Evolutionary conservation across 1,140 invertebrate species (phyloP).

Genomic region (Lordiphosa collinella): DNA sequence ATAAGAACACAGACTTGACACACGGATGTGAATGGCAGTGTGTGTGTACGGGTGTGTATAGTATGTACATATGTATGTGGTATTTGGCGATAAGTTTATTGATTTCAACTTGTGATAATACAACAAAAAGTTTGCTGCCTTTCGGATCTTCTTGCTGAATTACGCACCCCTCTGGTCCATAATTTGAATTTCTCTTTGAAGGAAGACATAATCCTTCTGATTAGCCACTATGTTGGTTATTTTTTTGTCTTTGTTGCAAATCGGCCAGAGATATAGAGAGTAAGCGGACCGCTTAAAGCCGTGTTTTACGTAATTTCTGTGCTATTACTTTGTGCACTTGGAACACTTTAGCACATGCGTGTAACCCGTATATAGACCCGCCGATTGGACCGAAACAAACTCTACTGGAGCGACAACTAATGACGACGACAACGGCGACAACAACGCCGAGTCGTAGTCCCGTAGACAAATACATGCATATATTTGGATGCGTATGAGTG

Average conservation of each 20-base stretch:
- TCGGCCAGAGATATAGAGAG: no score
- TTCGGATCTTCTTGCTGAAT: slow-evolving; percentile 11
- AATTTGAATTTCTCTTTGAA: slow-evolving; percentile 78
- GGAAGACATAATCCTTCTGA: slow-evolving; percentile 60
- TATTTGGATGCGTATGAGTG: slow-evolving; percentile 8
- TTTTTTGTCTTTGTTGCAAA: no score
- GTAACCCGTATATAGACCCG: slow-evolving; percentile 13
- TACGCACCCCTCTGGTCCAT: slow-evolving; percentile 77
- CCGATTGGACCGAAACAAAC: background rate
- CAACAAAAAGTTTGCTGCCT: slow-evolving; percentile 20
- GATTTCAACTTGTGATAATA: slow-evolving; percentile 73
- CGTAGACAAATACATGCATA: slow-evolving; percentile 10
- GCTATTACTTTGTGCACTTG: slow-evolving; percentile 18
- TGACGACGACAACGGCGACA: no score
- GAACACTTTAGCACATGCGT: slow-evolving; percentile 16
- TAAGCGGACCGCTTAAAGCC: no score
- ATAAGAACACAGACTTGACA: slow-evolving; percentile 15
- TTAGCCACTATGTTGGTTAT: slow-evolving; percentile 21
- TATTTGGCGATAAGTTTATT: slow-evolving; percentile 69
- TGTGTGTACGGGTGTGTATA: slow-evolving; percentile 23
- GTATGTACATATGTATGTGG: slow-evolving; percentile 19
- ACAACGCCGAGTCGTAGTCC: slow-evolving; percentile 6
- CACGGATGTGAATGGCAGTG: slow-evolving; percentile 1
- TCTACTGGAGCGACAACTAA: slow-evolving; percentile 6
- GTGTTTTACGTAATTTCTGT: slow-evolving; percentile 40